phyloP scores from a whole-genome alignment of 2,113 vertebrate species.

The Alouatta palliata region DNA sequence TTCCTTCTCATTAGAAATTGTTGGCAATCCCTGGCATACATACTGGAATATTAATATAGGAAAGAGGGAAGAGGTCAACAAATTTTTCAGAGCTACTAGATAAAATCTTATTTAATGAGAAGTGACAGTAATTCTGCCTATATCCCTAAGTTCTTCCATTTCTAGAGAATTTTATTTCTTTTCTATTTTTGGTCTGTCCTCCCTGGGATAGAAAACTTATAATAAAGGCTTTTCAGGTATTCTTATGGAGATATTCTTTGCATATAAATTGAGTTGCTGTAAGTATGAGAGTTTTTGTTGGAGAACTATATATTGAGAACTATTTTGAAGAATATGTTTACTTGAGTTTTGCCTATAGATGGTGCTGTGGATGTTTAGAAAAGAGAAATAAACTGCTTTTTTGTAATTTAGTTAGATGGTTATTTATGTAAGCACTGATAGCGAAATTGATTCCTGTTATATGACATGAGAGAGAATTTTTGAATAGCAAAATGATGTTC shows the following conservation, averaged over 20 bases:
- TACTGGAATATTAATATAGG: not conserved
- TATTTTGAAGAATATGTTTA: slow-evolving; percentile 32
- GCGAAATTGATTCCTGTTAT: not conserved
- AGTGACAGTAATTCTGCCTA: not conserved
- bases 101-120: not conserved
- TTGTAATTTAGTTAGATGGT: slow-evolving; percentile 30
- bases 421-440: slow-evolving; percentile 35
- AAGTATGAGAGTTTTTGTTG: not conserved
- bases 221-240: not conserved
- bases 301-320: slow-evolving; percentile 6
- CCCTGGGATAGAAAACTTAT: not conserved
- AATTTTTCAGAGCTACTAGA: not conserved
- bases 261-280: not conserved
- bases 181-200: not conserved
- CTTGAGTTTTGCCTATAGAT: slow-evolving; percentile 75
- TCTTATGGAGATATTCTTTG: not conserved
- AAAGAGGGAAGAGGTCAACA: not conserved
- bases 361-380: slow-evolving; percentile 72
- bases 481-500: slow-evolving; percentile 36
- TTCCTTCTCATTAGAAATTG: not conserved
- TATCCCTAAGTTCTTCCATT: not conserved
- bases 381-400: slow-evolving; percentile 40
- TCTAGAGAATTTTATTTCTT: slow-evolving; percentile 12
- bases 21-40: not conserved
- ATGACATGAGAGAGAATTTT: not conserved